Evolutionary conservation across 2,888 invertebrate species (phyloP).

Genomic region (Ashinkailepas kermadecensis): DNA sequence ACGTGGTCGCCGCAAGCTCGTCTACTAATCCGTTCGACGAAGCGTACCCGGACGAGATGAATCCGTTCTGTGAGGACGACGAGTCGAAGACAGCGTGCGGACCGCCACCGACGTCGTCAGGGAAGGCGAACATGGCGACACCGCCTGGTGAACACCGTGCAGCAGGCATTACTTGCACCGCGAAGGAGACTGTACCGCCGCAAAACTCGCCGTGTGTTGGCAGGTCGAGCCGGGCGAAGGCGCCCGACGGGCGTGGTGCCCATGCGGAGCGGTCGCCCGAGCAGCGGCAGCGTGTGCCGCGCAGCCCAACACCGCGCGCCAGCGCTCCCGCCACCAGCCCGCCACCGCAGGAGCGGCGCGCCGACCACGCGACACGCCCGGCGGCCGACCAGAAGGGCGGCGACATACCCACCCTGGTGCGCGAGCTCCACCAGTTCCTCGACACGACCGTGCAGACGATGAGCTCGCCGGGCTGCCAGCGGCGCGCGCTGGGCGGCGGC

Average conservation of each 20-base stretch:
- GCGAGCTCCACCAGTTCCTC: conserved; percentile 28
- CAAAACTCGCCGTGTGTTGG: too few relatives aligned
- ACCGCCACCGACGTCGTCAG: background rate
- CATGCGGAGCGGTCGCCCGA: too few relatives aligned
- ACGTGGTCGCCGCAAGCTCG: background rate
- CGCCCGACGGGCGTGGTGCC: too few relatives aligned
- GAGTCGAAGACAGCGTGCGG: too few relatives aligned
- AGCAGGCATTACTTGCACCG: too few relatives aligned
- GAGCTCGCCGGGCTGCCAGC: conserved; percentile 24
- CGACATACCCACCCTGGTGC: conserved; percentile 24
- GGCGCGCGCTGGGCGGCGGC: conserved; percentile 37
- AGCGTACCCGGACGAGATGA: background rate
- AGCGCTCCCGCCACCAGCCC: too few relatives aligned
- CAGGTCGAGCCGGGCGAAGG: too few relatives aligned
- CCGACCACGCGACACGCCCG: too few relatives aligned
- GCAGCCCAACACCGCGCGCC: too few relatives aligned
- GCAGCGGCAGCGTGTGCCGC: too few relatives aligned
- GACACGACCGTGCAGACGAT: conserved; percentile 24
- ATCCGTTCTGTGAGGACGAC: background rate
- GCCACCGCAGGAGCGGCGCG: too few relatives aligned
- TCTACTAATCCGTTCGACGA: background rate
- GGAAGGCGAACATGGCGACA: background rate
- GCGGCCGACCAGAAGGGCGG: background rate
- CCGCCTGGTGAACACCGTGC: background rate
- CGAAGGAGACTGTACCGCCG: too few relatives aligned